Conservation (phyloP, 2,888 invertebrate genomes). For the Dendrolimus houi region DNA sequence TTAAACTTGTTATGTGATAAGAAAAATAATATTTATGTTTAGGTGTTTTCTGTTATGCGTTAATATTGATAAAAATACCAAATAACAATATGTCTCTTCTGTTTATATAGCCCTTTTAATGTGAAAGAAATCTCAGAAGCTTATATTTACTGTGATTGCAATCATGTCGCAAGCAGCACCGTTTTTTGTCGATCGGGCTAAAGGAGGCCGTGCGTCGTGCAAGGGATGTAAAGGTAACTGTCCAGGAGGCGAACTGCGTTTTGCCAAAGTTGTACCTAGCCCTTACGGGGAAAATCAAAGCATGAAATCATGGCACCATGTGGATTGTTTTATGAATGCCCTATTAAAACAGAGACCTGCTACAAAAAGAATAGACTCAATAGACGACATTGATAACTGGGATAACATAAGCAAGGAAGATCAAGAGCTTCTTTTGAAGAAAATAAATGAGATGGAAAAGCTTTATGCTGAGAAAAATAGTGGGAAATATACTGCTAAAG, state of each 20-base stretch:
- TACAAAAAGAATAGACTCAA: constrained; percentile 87
- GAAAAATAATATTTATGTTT: no score
- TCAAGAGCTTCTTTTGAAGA: constrained; percentile 78
- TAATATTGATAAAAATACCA: no score
- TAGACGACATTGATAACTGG: constrained; percentile 89
- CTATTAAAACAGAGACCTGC: constrained; percentile 86
- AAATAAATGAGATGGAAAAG: constrained; percentile 79
- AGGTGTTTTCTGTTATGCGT: no score
- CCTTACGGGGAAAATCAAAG: constrained; percentile 83
- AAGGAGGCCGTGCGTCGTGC: constrained; percentile 87
- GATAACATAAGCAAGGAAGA: constrained; percentile 79
- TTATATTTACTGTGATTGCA: not conserved
- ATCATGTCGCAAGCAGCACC: constrained; percentile 37
- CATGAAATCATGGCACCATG: constrained; percentile 92
- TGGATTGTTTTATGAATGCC: constrained; percentile 86
- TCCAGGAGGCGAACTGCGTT: constrained; percentile 81
- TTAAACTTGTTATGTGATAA: no score
- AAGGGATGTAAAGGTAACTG: constrained; percentile 91
- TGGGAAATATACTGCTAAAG: constrained; percentile 59
- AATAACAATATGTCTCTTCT: no score
- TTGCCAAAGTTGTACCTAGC: constrained; percentile 87
- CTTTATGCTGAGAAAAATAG: constrained; percentile 68
- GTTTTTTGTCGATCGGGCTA: constrained; percentile 86
- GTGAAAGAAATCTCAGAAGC: no score
- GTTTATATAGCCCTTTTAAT: no score